phyloP scores from a whole-genome alignment of 2,113 vertebrate genomes.

The Sinocyclocheilus anophthalmus region DNA sequence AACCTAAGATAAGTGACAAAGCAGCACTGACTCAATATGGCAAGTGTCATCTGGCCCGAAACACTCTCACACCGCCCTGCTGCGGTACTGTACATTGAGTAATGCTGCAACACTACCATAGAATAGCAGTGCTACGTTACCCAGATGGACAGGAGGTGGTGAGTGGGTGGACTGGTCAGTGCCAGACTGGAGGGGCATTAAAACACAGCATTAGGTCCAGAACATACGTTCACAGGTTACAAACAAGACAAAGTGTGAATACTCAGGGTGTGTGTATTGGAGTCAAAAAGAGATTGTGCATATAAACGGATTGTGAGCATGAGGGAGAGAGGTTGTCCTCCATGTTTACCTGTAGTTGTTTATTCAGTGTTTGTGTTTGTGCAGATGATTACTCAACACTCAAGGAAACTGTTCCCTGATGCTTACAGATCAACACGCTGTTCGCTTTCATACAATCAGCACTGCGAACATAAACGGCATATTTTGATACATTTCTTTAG shows the following conservation, averaged over 20 bases:
- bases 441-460: background rate
- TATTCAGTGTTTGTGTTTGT: conserved; percentile 16
- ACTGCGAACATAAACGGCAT: background rate
- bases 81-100: background rate
- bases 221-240: conserved; percentile 24
- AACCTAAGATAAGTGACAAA: background rate
- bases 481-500: background rate
- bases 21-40: conserved; percentile 4
- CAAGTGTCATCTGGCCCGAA: background rate
- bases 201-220: conserved; percentile 13
- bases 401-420: background rate
- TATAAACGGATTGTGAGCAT: background rate
- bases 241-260: conserved; percentile 12
- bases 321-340: background rate
- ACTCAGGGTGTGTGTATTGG: background rate
- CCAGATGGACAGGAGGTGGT: conserved; percentile 45
- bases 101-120: background rate
- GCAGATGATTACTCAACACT: background rate
- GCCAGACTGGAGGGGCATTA: conserved; percentile 47
- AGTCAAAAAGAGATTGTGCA: background rate
- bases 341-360: background rate
- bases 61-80: background rate
- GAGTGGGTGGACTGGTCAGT: conserved; percentile 33
- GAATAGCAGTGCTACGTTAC: background rate
- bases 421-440: background rate